Evolutionary conservation across 2,797 vertebrate species (phyloP), one percentile per base, ranked within the genome.

Genomic region (Sardinella longiceps): DNA sequence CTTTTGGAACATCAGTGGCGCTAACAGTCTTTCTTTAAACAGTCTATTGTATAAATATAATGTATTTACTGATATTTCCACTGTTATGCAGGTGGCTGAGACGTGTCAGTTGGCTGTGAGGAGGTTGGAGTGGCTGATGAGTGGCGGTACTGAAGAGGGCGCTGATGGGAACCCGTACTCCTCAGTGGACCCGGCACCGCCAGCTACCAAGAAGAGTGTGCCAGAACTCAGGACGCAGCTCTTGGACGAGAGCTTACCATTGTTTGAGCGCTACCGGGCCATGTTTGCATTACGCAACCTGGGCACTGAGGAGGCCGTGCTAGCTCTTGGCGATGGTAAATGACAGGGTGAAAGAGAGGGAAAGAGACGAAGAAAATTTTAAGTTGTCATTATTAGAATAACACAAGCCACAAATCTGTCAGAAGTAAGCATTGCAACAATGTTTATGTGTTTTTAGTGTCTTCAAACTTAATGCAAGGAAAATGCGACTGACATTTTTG

Each of bases 281-380:
- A 99, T 99, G 98, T 99, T 99, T 10, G 97, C 98, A 0, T 94
- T 99, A 77, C 94, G 98, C 0, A 97, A 99, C 20, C 63, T 94
- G 0, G 97, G 97, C 6, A 94, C 92, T 0, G 88, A 93, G 86
- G 95, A 96, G 50, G 97, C 98, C 0, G 97, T 95, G 77, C 92
- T 98, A 85, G 97, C 97, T 0, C 94, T 99, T 74, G 96, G 96
- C 0, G 98, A 98, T 0, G 98, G 98, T 99, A 87, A 77, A 10
- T 18, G 51, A n/a, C n/a, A n/a, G 90, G 39, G 14, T 7, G 70
- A 77, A 3, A 5, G 70, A 23, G 28, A 23, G 66, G 5, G 33
- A 20, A 33, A 18, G 33, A 20, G 66, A 37, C n/a, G n/a, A n/a
- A n/a, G 18, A 18, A 33, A 39, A 33, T 33, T 33, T 74, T 33